Percentiles rank a stretch among this genome's conserved stretches.
These are phyloP conservation scores for Leptopterna dolabrata DNA, from an alignment of 2,888 invertebrate genomes.

Conservation along the genomic window DNA sequence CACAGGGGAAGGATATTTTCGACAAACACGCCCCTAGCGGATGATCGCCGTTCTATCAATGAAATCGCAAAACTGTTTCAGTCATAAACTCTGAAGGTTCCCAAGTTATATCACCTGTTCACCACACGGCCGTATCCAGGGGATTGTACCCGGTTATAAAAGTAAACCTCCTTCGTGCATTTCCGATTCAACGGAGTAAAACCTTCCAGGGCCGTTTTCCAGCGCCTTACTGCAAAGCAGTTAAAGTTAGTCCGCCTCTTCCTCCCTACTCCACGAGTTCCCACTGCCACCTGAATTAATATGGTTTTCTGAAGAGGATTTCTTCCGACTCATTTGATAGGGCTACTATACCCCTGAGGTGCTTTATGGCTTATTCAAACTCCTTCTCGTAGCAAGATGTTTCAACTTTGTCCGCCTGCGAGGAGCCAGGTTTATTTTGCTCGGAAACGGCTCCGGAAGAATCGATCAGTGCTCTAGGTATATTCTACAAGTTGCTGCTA, in stretches of 20 bases:
- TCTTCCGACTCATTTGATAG: constrained; percentile 30
- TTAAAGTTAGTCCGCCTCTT: constrained; percentile 8
- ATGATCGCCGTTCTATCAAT: background rate
- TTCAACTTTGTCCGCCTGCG: background rate
- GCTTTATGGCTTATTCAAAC: constrained; percentile 37
- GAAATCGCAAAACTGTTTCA: background rate
- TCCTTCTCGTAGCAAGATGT: background rate
- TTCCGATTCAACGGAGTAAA: constrained; percentile 16
- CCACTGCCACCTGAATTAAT: constrained; percentile 11
- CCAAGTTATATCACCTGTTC: background rate
- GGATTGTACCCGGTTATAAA: constrained; percentile 4
- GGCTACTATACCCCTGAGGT: background rate
- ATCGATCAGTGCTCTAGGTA: background rate
- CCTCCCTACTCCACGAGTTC: background rate
- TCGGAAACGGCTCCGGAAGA: background rate
- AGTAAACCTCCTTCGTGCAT: background rate
- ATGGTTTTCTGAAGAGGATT: constrained; percentile 19
- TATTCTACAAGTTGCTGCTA: no score
- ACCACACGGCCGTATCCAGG: background rate
- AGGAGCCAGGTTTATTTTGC: background rate
- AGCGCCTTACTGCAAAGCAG: background rate
- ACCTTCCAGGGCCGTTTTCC: constrained; percentile 8
- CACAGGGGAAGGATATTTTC: background rate
- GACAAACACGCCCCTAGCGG: background rate
- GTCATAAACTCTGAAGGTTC: background rate